Evolutionary conservation across 2,113 vertebrate genomes (phyloP), one percentile per base, ranked within the genome.

Genomic region (Meles meles): DNA sequence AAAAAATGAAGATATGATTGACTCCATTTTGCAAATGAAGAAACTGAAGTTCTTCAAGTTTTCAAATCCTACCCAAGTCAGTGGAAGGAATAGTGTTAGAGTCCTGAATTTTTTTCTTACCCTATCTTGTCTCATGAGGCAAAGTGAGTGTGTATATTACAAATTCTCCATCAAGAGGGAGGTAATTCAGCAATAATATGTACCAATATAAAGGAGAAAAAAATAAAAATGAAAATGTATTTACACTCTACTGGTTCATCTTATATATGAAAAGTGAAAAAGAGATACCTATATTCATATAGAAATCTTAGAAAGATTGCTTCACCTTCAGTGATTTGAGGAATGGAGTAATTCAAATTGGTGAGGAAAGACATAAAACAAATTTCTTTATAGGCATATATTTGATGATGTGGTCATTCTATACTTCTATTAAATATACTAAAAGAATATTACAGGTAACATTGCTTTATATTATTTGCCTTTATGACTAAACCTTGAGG

Each of bases 211-310:
- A 59, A 96, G 12, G 18, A 97, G 59, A 6, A 6, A 57, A 65
- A 31, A 20, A 39, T 39, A 15, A 61, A 89, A 93, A 76, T 47
- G 63, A 81, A 96, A 85, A 90, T 88, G 6, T 72, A 74, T 76
- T 91, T 65, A 91, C 5, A 87, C 0, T 80, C 9, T 6, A 80
- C 18, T 67, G 27, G 65, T 86, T 93, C 34, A 74, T n/a, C 52
- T 57, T 44, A 90, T 57, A 79, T 17, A 96, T 80, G 39, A 92
- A 95, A 95, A 95, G 20, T 88, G 10, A 76, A 93, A 52, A 81
- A 59, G 13, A 65, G 82, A 69, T 69, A 17, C 3, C 59, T 91
- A 49, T 63, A 47, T 61, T 95, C 61, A 69, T 65, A 79, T 5
- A 87, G 49, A 94, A 89, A 74, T 86, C 42, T 61, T 69, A 34